Base-by-base conservation (phyloP, 2,797 vertebrate species). In the Epinephelus awoara region DNA sequence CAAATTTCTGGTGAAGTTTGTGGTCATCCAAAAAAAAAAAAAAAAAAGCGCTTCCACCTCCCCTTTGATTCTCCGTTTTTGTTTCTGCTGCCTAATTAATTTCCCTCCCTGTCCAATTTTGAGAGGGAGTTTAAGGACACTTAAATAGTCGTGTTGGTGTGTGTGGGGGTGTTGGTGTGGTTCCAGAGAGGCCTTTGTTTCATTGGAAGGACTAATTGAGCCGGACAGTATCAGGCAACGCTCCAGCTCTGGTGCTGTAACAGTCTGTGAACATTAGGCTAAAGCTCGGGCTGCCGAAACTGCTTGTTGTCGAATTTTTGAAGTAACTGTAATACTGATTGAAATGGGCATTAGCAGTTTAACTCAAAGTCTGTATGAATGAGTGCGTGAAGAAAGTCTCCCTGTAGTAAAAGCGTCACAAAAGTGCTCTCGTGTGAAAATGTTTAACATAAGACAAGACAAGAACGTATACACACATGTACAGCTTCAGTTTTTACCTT, bases 181-280 rank as follows among this genome's bases (percentile, higher is more conserved):
- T 75, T 86, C 68, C 76, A 85, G 66, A 87, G 58, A 65, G 54
- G n/a, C 52, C 29, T 89, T 85, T 83, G 77, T 85, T 83, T 89
- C 40, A 66, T 4, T 75, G 51, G 65, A 64, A 59, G 73, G 50
- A 82, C 80, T 91, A 83, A 89, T 86, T 82, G 72, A 83, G 67
- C 54, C 25, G 75, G 79, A 80, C 76, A 69, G 77, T 63, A 55
- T 67, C 82, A 80, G 87, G 83, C 87, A 52, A 21, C 13, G 8
- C 46, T 90, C 80, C 86, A 83, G 77, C 57, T 56, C 56, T 75
- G 79, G 71, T 85, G 87, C 19, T 71, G 44, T 83, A 89, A 87
- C 82, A 78, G 72, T 54, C 67, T 83, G 74, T 67, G 80, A 84
- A 63, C 75, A 63, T 69, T 59, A 65, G 79, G 77, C 77, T 75